phyloP scores from a whole-genome alignment of 2,888 invertebrate species.

The Drosophila koepferae region DNA sequence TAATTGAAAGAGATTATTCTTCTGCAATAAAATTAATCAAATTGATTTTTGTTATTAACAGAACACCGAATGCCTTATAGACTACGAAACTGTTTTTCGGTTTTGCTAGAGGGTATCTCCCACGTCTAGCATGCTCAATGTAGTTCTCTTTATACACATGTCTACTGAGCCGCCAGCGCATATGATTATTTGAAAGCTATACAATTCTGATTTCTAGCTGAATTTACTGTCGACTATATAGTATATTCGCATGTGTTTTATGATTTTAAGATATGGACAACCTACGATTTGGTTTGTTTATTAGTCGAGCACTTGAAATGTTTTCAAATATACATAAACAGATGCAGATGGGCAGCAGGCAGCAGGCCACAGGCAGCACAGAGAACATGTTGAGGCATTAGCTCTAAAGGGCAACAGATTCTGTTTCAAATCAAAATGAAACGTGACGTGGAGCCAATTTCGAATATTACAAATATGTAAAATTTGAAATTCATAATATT shows the following conservation, averaged over 20 bases:
- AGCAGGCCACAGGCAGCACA: background rate
- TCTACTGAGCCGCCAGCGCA: slow-evolving; percentile 2
- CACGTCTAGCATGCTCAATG: background rate
- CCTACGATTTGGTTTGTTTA: slow-evolving; percentile 54
- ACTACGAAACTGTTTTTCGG: too few relatives aligned
- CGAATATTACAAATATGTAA: slow-evolving; percentile 25
- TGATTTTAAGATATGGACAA: slow-evolving; percentile 21
- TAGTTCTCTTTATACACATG: background rate
- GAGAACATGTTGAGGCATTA: background rate
- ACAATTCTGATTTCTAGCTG: slow-evolving; percentile 40
- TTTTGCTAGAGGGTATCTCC: slow-evolving; percentile 2
- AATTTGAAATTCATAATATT: background rate
- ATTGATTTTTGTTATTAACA: background rate
- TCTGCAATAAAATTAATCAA: background rate
- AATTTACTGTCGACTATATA: slow-evolving; percentile 12
- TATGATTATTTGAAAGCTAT: slow-evolving; percentile 9
- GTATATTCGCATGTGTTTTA: slow-evolving; percentile 16
- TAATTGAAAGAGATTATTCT: background rate
- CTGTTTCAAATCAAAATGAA: background rate
- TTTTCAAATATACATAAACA: slow-evolving; percentile 47
- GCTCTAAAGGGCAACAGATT: background rate
- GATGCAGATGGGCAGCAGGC: slow-evolving; percentile 13
- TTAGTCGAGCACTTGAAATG: slow-evolving; percentile 65
- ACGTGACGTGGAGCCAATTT: slow-evolving; percentile 7
- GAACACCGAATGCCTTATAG: background rate